These are phyloP conservation scores for Bergia puertoricense DNA, from an alignment of 92 coral and sea anemone species.

Conservation along the genomic window DNA sequence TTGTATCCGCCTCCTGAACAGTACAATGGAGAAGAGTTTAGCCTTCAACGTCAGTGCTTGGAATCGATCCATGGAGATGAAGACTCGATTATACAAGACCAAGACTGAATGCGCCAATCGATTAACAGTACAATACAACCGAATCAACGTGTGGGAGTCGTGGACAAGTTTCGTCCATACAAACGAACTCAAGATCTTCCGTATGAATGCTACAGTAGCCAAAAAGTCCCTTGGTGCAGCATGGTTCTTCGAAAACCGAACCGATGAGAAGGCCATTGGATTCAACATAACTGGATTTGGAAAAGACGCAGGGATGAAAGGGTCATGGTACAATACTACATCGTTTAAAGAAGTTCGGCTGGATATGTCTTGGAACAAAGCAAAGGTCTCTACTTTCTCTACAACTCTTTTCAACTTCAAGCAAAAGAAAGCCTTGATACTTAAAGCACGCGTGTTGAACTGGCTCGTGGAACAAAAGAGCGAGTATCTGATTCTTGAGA, in stretches of 20 bases:
- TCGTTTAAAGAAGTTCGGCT: conserved; percentile 62
- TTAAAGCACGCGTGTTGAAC: conserved; percentile 63
- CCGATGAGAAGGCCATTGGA: conserved; percentile 67
- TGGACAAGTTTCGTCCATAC: conserved; percentile 59
- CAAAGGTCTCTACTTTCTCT: conserved; percentile 50
- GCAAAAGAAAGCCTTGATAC: conserved; percentile 48
- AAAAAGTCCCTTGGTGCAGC: conserved; percentile 58
- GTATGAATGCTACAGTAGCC: conserved; percentile 68
- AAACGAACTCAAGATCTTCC: conserved; percentile 46
- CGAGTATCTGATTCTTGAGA: conserved; percentile 38
- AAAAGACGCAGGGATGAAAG: conserved; percentile 67
- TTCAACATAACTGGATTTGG: conserved; percentile 60
- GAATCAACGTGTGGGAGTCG: conserved; percentile 64
- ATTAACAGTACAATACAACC: conserved; percentile 68
- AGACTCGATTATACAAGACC: conserved; percentile 56
- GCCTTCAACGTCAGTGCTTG: conserved; percentile 67
- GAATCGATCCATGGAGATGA: conserved; percentile 72
- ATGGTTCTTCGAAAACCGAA: conserved; percentile 62
- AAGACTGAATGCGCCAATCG: conserved; percentile 49
- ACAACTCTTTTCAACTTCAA: conserved; percentile 53
- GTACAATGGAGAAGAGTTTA: conserved; percentile 63
- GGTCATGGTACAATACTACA: conserved; percentile 51
- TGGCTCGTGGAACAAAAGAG: conserved; percentile 62
- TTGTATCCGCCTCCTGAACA: conserved; percentile 69
- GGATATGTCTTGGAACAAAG: conserved; percentile 72